Conservation (phyloP, 2,113 vertebrate species). For the Centropus bengalensis region DNA sequence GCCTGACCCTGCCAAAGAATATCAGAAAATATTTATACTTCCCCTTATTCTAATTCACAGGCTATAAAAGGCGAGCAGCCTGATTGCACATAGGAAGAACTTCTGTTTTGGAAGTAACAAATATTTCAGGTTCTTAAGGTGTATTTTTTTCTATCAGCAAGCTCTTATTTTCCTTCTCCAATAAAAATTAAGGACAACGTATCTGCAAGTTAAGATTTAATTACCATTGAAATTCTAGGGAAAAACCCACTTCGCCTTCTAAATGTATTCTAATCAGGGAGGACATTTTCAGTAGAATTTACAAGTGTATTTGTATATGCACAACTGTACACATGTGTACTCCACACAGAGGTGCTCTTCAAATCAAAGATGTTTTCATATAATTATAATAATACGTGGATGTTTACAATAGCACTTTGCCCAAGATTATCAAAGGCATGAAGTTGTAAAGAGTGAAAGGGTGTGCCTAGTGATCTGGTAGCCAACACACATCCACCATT, state of each 20-base stretch:
- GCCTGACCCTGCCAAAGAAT: background rate
- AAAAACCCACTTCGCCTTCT: background rate
- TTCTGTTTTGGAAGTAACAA: background rate
- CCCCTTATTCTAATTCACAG: background rate
- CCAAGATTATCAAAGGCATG: background rate
- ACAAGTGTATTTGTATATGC: background rate
- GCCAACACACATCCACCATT: background rate
- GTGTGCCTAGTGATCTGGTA: accelerated
- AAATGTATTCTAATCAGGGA: background rate
- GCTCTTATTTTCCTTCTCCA: background rate
- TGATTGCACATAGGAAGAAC: background rate
- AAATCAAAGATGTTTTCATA: background rate
- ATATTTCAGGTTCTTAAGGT: background rate
- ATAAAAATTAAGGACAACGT: background rate
- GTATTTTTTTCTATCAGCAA: background rate
- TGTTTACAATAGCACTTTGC: background rate
- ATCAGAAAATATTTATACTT: background rate
- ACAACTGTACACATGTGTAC: background rate
- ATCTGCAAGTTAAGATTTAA: background rate
- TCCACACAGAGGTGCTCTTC: background rate
- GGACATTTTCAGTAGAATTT: background rate
- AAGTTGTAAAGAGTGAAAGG: background rate
- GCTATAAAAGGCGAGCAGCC: background rate
- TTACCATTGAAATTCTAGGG: background rate
- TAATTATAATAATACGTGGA: background rate